Conservation (phyloP, 2,113 vertebrate genomes). For the Datnioides undecimradiatus region DNA sequence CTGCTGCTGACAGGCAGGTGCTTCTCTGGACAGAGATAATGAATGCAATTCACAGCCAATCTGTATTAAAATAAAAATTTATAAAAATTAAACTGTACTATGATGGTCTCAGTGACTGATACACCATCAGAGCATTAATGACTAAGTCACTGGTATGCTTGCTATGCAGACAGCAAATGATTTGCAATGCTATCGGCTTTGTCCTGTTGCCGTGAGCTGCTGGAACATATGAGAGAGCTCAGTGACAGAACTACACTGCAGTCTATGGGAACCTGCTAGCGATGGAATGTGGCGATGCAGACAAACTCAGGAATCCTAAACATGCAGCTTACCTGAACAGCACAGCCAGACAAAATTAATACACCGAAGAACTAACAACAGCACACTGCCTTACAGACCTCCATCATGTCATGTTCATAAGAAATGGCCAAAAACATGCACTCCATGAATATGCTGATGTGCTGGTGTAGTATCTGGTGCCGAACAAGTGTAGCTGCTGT, state of each 20-base stretch:
- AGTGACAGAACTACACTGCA: constrained; percentile 25
- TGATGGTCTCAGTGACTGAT: constrained; percentile 36
- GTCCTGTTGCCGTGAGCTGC: not conserved
- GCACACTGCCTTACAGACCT: not conserved
- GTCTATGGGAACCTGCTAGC: constrained; percentile 53
- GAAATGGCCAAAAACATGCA: constrained; percentile 28
- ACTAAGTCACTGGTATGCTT: constrained; percentile 38
- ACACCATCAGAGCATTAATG: not conserved
- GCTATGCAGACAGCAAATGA: constrained; percentile 52
- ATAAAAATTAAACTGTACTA: too few species aligned
- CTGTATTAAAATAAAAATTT: too few species aligned
- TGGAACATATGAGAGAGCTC: not conserved
- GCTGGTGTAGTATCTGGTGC: too few species aligned
- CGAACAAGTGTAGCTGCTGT: too few species aligned
- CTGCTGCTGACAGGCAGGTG: too few species aligned
- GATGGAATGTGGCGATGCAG: constrained; percentile 28
- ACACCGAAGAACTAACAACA: too few species aligned
- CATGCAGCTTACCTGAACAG: constrained; percentile 36
- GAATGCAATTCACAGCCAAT: too few species aligned
- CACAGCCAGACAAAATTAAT: not conserved
- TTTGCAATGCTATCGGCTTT: constrained; percentile 2
- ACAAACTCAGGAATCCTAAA: constrained; percentile 35
- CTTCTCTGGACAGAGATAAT: too few species aligned
- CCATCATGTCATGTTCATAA: not conserved
- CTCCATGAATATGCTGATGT: too few species aligned